These are phyloP conservation scores for Eulemur rufifrons DNA, from an alignment of 2,113 vertebrate species.

Conservation along the genomic window DNA sequence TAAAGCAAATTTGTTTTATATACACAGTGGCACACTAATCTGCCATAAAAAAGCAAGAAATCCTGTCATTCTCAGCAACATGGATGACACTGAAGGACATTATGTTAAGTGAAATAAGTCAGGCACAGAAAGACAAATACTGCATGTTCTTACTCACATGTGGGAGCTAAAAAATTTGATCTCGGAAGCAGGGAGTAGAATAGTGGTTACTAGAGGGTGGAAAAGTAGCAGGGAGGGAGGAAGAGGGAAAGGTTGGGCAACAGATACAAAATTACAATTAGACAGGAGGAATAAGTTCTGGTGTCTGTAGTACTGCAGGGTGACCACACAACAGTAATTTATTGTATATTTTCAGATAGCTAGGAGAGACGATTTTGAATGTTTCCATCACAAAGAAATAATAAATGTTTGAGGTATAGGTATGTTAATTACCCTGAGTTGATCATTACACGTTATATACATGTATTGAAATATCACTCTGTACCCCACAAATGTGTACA, in stretches of 20 bases:
- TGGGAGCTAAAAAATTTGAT: neutral
- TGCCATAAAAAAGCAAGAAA: neutral
- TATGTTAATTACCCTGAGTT: neutral
- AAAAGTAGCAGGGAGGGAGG: neutral
- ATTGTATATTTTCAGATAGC: neutral
- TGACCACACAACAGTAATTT: neutral
- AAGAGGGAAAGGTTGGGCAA: neutral
- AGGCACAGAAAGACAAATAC: neutral
- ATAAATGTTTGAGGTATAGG: neutral
- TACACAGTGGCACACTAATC: neutral
- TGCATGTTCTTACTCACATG: neutral
- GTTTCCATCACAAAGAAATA: neutral
- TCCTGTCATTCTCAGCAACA: neutral
- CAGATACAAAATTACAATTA: neutral
- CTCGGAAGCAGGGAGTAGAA: neutral
- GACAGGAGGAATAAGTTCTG: neutral
- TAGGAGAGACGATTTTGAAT: neutral
- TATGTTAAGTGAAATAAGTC: neutral
- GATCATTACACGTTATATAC: neutral
- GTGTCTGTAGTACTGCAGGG: neutral
- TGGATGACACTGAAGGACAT: neutral
- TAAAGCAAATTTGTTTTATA: neutral
- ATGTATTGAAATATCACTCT: neutral
- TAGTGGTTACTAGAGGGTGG: neutral
- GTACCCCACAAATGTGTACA: neutral